Percentiles rank a stretch among this genome's conserved stretches.
phyloP scores from a whole-genome alignment of 1,140 invertebrate genomes.

The Arctopsyche grandis region DNA sequence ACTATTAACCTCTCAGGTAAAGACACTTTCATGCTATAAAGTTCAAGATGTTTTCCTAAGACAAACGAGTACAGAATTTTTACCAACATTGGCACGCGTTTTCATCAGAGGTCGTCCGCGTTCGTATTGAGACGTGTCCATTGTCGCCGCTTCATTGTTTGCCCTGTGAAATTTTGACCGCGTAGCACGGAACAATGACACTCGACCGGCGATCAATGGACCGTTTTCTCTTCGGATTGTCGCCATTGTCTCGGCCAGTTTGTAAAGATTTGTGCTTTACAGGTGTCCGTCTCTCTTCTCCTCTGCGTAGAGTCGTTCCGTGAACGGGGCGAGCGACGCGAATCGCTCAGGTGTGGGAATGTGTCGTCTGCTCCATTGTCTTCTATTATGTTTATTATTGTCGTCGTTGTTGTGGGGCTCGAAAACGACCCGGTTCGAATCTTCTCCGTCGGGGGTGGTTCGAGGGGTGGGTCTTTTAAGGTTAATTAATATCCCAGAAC shows the following conservation, averaged over 20 bases:
- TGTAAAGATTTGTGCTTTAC: neutral
- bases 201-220: neutral
- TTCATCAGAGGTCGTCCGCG: neutral
- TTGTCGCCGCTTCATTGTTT: conserved; percentile 1
- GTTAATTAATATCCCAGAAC: too few species aligned
- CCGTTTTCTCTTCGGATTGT: neutral
- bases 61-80: too few species aligned
- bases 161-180: neutral
- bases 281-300: neutral
- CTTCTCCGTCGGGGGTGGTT: too few species aligned
- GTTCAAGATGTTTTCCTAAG: too few species aligned
- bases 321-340: neutral
- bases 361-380: neutral
- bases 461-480: too few species aligned
- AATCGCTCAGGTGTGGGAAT: neutral
- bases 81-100: neutral
- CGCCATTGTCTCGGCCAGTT: neutral
- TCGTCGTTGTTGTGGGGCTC: neutral
- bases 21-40: too few species aligned
- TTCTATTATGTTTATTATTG: neutral
- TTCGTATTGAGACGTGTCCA: neutral
- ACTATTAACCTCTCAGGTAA: too few species aligned
- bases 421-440: too few species aligned
- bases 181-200: neutral
- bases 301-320: too few species aligned